Evolutionary conservation across 2,888 invertebrate genomes (phyloP).

Genomic region (Leptinotarsa peninsularis): DNA sequence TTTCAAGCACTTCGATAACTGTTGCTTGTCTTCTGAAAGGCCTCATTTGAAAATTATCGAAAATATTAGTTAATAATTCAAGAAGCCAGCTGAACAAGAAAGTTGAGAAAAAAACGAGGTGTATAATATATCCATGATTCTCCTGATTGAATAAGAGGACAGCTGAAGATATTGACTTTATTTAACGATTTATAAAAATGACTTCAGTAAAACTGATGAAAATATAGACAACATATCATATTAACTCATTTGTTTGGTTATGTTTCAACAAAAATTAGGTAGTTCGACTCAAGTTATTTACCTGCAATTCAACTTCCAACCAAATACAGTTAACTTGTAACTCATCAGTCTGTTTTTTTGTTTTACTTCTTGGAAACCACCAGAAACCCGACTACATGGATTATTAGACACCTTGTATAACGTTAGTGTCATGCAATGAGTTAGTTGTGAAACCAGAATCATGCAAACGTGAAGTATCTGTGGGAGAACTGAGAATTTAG

Average conservation of each 20-base stretch:
- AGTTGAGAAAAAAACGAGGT: background rate
- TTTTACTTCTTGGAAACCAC: slow-evolving; percentile 20
- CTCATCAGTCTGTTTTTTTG: slow-evolving; percentile 13
- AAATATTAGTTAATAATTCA: background rate
- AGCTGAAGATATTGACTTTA: background rate
- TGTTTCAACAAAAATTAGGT: too few relatives aligned
- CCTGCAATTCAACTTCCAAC: too few relatives aligned
- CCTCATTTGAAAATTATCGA: too few relatives aligned
- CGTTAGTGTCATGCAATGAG: slow-evolving; percentile 38
- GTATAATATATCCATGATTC: background rate
- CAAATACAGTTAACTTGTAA: slow-evolving; percentile 14
- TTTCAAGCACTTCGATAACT: too few relatives aligned
- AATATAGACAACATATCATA: too few relatives aligned
- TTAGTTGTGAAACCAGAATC: slow-evolving; percentile 37
- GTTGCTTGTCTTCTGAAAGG: too few relatives aligned
- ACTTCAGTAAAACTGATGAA: too few relatives aligned
- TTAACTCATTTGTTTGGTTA: too few relatives aligned
- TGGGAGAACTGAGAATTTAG: slow-evolving; percentile 25
- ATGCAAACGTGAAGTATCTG: slow-evolving; percentile 35
- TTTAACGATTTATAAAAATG: too few relatives aligned
- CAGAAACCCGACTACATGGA: slow-evolving; percentile 25
- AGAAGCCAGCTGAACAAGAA: background rate
- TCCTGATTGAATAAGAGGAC: background rate
- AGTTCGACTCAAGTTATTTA: too few relatives aligned
- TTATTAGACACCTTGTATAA: slow-evolving; percentile 38